phyloP scores from a whole-genome alignment of 2,888 invertebrate species.

The Phalera bucephala region DNA sequence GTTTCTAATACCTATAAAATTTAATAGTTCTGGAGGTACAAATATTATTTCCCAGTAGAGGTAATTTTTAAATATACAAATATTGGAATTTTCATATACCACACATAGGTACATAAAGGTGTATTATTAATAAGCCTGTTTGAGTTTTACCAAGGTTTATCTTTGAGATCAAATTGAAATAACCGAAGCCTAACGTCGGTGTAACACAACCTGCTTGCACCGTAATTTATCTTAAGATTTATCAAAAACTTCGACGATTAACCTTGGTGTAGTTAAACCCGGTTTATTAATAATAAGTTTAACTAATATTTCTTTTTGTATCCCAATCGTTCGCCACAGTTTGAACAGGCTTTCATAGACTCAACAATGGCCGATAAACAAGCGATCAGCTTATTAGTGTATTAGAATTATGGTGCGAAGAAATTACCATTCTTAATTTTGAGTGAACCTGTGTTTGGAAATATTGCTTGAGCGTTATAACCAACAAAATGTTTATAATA shows the following conservation, averaged over 20 bases:
- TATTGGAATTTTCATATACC: no score
- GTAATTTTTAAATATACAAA: no score
- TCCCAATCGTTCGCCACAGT: constrained; percentile 17
- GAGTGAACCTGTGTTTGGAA: constrained; percentile 29
- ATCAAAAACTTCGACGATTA: no score
- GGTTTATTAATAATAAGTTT: no score
- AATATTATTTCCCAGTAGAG: no score
- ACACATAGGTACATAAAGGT: no score
- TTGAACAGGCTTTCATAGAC: constrained; percentile 8
- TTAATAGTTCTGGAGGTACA: no score
- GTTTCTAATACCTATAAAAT: no score
- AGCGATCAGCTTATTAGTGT: constrained; percentile 37
- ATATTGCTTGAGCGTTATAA: constrained; percentile 4
- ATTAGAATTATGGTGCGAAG: constrained; percentile 33
- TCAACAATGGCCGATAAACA: constrained; percentile 32
- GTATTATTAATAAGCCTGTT: not conserved
- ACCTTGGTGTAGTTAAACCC: no score
- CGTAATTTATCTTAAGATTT: no score
- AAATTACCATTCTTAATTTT: constrained; percentile 11
- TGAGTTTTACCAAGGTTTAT: not conserved
- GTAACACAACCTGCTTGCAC: not conserved
- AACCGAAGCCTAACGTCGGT: not conserved
- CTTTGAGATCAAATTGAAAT: not conserved
- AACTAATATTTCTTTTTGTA: not conserved
- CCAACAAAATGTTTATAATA: no score